Evolutionary conservation across 2,888 invertebrate genomes (phyloP).

Genomic region (Pristionchus japonicus): DNA sequence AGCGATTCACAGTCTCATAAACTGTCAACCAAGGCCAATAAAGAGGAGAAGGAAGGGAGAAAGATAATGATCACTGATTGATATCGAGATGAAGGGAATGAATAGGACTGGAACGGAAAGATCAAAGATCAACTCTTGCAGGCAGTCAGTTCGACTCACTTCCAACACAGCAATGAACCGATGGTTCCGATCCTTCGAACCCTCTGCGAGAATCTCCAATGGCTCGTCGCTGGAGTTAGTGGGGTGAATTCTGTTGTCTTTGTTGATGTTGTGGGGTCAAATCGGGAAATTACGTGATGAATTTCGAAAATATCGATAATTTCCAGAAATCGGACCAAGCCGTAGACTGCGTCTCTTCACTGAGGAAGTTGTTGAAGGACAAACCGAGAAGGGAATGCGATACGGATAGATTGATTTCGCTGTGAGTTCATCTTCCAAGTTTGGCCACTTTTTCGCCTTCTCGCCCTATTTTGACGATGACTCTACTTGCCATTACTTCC

Average conservation of each 20-base stretch:
- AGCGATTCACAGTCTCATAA: slow-evolving; percentile 22
- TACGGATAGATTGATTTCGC: slow-evolving; percentile 44
- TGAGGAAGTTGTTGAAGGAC: slow-evolving; percentile 31
- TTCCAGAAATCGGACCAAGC: slow-evolving; percentile 38
- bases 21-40: slow-evolving; percentile 31
- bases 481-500: not conserved
- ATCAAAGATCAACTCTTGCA: slow-evolving; percentile 7
- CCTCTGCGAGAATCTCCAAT: slow-evolving; percentile 41
- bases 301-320: not conserved
- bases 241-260: not conserved
- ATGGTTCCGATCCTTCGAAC: slow-evolving; percentile 47
- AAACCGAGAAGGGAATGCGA: slow-evolving; percentile 45
- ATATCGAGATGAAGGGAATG: not conserved
- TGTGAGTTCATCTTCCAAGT: slow-evolving; percentile 20
- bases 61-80: slow-evolving; percentile 7
- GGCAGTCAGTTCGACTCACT: slow-evolving; percentile 44
- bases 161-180: slow-evolving; percentile 35
- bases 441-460: not conserved
- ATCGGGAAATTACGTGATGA: no score
- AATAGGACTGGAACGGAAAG: not conserved
- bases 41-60: not conserved
- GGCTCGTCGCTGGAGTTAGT: slow-evolving; percentile 37
- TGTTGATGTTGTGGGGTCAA: no score
- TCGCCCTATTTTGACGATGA: not conserved
- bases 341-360: not conserved